Evolutionary conservation across 2,113 vertebrate species (phyloP).

Genomic region (Labeo catla): DNA sequence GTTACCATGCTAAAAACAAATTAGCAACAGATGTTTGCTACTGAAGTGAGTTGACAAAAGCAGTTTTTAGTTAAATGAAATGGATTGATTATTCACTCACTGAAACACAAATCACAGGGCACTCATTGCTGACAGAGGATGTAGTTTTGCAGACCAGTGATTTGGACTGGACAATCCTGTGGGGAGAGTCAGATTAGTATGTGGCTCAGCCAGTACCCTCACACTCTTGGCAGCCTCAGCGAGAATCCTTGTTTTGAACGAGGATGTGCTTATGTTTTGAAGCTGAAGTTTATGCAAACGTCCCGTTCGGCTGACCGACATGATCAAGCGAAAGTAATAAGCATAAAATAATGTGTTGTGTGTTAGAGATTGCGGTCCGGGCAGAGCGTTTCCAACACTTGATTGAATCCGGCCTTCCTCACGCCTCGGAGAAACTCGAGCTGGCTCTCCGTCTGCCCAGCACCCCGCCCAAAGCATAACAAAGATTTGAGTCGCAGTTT

Average conservation of each 20-base stretch:
- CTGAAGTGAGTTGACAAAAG: background rate
- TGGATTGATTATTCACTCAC: slow-evolving; percentile 1
- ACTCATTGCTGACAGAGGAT: slow-evolving; percentile 11
- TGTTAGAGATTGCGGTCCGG: slow-evolving; percentile 4
- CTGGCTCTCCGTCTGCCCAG: slow-evolving; percentile 54
- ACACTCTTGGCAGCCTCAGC: background rate
- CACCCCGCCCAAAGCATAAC: slow-evolving; percentile 56
- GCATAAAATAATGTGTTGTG: slow-evolving; percentile 19
- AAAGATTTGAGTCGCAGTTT: slow-evolving; percentile 57
- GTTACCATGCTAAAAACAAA: background rate
- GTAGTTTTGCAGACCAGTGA: slow-evolving; percentile 31
- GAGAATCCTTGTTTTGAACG: background rate
- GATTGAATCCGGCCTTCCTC: slow-evolving; percentile 56
- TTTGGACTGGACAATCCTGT: slow-evolving; percentile 34
- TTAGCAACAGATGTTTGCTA: background rate
- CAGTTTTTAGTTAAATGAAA: background rate
- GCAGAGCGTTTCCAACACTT: slow-evolving; percentile 22
- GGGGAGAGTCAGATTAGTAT: slow-evolving; percentile 38
- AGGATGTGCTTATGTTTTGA: slow-evolving; percentile 23
- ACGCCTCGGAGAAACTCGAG: slow-evolving; percentile 64
- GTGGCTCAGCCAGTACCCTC: slow-evolving; percentile 24
- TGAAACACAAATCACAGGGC: slow-evolving; percentile 28
- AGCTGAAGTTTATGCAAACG: slow-evolving; percentile 6
- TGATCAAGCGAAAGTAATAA: slow-evolving; percentile 1
- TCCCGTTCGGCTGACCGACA: background rate